phyloP scores from a whole-genome alignment of 2,113 vertebrate genomes.

The Myiozetetes cayanensis region DNA sequence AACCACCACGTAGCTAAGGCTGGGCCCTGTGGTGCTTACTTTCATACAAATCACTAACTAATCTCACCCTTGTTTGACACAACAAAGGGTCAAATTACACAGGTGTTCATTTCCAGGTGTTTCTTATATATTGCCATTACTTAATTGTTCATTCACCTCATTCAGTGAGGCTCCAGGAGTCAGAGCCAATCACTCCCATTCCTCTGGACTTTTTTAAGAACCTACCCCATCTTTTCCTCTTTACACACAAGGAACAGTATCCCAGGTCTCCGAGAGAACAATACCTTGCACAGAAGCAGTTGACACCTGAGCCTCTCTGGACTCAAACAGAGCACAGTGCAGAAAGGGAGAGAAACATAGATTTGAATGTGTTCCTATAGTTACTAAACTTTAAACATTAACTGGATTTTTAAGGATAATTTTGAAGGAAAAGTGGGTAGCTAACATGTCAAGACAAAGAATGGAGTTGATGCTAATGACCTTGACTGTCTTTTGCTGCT shows the following conservation, averaged over 20 bases:
- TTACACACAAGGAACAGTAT: background rate
- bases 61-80: background rate
- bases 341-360: background rate
- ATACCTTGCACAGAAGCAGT: background rate
- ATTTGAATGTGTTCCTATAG: background rate
- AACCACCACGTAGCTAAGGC: background rate
- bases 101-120: background rate
- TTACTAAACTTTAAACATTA: background rate
- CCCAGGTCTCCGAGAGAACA: background rate
- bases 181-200: background rate
- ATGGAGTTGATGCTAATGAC: background rate
- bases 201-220: background rate
- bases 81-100: background rate
- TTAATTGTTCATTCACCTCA: background rate
- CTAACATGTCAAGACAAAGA: constrained; percentile 29
- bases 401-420: background rate
- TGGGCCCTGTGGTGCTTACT: background rate
- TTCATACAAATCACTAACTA: background rate
- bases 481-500: background rate
- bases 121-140: background rate
- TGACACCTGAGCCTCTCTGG: background rate
- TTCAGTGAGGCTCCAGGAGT: background rate
- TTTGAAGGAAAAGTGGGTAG: background rate
- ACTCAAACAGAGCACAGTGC: background rate
- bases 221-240: background rate